Evolutionary conservation across 2,797 vertebrate genomes (phyloP).

Genomic region (Passerculus sandwichensis): DNA sequence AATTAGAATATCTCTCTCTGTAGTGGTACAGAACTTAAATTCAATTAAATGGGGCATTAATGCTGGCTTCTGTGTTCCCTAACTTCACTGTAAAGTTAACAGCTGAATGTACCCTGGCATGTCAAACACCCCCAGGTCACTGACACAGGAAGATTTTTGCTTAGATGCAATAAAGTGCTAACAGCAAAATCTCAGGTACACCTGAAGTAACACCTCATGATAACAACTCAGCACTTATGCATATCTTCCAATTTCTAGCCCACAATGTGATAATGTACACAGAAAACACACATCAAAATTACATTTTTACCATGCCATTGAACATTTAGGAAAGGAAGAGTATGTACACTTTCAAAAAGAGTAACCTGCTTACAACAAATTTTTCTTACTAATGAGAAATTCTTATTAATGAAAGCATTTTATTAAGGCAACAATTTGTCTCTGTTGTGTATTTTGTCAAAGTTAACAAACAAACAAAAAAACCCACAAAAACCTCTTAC

Average conservation of each 20-base stretch:
- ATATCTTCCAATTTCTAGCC: neutral
- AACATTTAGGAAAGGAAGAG: neutral
- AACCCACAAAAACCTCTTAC: neutral
- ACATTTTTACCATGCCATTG: neutral
- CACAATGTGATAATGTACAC: neutral
- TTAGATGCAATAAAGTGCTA: neutral
- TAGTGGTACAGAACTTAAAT: neutral
- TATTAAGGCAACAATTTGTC: neutral
- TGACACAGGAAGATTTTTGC: neutral
- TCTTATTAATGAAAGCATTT: neutral
- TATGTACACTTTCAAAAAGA: neutral
- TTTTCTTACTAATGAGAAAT: neutral
- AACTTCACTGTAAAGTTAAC: neutral
- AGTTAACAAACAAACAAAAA: neutral
- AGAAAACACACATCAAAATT: neutral
- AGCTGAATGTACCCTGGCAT: neutral
- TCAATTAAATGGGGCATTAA: neutral
- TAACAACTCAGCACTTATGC: neutral
- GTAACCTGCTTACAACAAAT: neutral
- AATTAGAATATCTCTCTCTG: neutral
- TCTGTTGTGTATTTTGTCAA: neutral
- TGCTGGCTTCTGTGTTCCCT: neutral
- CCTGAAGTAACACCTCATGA: neutral
- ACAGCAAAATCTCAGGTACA: neutral
- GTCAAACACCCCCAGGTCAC: neutral